phyloP scores from a whole-genome alignment of 2,113 vertebrate species.

The Pollachius pollachius region DNA sequence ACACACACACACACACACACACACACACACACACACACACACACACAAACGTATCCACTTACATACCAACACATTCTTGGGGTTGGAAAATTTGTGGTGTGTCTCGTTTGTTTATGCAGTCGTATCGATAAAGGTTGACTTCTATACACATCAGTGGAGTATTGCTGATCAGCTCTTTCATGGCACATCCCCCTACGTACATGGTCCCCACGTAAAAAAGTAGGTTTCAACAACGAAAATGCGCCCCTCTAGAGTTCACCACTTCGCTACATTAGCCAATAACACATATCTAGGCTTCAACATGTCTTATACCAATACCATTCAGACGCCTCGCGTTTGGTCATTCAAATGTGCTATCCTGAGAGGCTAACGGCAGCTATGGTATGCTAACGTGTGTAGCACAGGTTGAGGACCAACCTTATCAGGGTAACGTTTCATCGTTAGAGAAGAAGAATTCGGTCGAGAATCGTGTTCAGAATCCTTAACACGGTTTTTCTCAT shows the following conservation, averaged over 20 bases:
- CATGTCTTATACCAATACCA: neutral
- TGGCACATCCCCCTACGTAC: neutral
- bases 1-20: neutral
- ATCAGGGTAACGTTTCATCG: neutral
- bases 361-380: constrained; percentile 49
- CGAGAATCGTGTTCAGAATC: too few species aligned
- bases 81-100: constrained; percentile 8
- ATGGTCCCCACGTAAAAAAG: neutral
- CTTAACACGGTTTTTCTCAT: too few species aligned
- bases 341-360: constrained; percentile 48
- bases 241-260: constrained; percentile 3
- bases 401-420: constrained; percentile 36
- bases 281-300: too few species aligned
- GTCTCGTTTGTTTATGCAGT: neutral
- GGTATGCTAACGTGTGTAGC: constrained; percentile 43
- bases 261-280: neutral
- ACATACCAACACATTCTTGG: constrained; percentile 7
- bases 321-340: constrained; percentile 40
- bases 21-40: constrained; percentile 1
- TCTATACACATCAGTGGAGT: constrained; percentile 18
- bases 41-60: neutral
- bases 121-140: too few species aligned
- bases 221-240: constrained; percentile 15
- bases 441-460: too few species aligned
- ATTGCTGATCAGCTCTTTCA: constrained; percentile 40